phyloP scores from a whole-genome alignment of 2,113 vertebrate species.

The Centropristis striata region DNA sequence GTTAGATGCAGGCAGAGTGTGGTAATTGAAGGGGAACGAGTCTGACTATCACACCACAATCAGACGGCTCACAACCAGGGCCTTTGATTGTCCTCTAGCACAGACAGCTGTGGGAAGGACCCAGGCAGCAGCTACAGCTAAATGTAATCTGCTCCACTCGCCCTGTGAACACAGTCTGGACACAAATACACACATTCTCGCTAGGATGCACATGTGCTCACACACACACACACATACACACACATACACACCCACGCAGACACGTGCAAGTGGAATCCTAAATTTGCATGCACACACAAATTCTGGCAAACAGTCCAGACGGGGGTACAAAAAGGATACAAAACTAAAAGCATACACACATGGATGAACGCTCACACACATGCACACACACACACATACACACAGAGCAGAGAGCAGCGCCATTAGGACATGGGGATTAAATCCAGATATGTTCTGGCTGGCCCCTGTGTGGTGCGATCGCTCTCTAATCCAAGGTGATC shows the following conservation, averaged over 20 bases:
- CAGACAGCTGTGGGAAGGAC: conserved; percentile 69
- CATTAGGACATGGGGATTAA: conserved; percentile 68
- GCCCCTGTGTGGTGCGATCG: conserved; percentile 51
- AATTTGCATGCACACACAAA: conserved; percentile 13
- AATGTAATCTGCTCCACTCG: conserved; percentile 69
- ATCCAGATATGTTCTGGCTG: conserved; percentile 59
- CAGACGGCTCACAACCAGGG: conserved; percentile 48
- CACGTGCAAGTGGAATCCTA: neutral
- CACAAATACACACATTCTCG: conserved; percentile 33
- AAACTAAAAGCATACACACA: neutral
- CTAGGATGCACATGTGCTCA: conserved; percentile 10
- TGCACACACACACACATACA: conserved; percentile 19
- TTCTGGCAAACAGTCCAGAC: neutral
- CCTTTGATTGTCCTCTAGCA: conserved; percentile 66
- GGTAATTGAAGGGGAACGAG: conserved; percentile 66
- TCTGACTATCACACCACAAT: conserved; percentile 60
- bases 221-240: conserved; percentile 20
- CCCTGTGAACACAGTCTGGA: conserved; percentile 45
- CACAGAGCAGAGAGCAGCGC: conserved; percentile 36
- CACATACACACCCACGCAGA: neutral
- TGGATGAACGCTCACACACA: conserved; percentile 1
- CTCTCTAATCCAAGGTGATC: conserved; percentile 80
- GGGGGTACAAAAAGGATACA: neutral
- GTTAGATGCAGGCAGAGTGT: conserved; percentile 62
- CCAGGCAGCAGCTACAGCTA: conserved; percentile 43